Evolutionary conservation across 1,140 invertebrate species (phyloP).

Genomic region (Musca vetustissima): DNA sequence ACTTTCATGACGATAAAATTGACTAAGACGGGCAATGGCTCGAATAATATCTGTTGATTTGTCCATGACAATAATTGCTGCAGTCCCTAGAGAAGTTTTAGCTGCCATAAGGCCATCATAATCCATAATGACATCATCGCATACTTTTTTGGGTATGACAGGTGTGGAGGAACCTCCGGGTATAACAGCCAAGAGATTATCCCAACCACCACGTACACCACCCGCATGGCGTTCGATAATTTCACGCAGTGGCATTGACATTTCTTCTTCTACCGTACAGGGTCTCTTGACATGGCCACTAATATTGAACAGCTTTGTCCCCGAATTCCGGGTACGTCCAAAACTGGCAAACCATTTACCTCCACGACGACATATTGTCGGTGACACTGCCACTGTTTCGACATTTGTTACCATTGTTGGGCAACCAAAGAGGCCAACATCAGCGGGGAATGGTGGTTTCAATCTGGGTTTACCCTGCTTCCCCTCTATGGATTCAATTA

Average conservation of each 20-base stretch:
- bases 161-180: slow-evolving; percentile 97
- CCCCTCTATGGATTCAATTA: slow-evolving; percentile 98
- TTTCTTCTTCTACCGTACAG: slow-evolving; percentile 98
- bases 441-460: slow-evolving; percentile 97
- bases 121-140: slow-evolving; percentile 91
- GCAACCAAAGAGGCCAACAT: slow-evolving; percentile 95
- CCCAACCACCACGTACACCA: slow-evolving; percentile 96
- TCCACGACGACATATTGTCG: slow-evolving; percentile 92
- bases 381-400: slow-evolving; percentile 95
- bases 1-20: slow-evolving; percentile 98
- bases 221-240: slow-evolving; percentile 95
- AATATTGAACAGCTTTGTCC: slow-evolving; percentile 97
- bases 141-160: slow-evolving; percentile 89
- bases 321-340: slow-evolving; percentile 90
- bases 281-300: slow-evolving; percentile 97
- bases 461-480: slow-evolving; percentile 96
- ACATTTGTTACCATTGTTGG: slow-evolving; percentile 97
- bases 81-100: slow-evolving; percentile 92
- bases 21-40: slow-evolving; percentile 89
- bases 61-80: slow-evolving; percentile 98
- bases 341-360: slow-evolving; percentile 94
- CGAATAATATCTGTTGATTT: slow-evolving; percentile 93
- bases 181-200: slow-evolving; percentile 94
- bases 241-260: slow-evolving; percentile 96
- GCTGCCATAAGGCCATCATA: slow-evolving; percentile 90